Evolutionary conservation across 2,888 invertebrate species (phyloP), one percentile per base, ranked within the genome.

Genomic region (Conops quadrifasciatus): DNA sequence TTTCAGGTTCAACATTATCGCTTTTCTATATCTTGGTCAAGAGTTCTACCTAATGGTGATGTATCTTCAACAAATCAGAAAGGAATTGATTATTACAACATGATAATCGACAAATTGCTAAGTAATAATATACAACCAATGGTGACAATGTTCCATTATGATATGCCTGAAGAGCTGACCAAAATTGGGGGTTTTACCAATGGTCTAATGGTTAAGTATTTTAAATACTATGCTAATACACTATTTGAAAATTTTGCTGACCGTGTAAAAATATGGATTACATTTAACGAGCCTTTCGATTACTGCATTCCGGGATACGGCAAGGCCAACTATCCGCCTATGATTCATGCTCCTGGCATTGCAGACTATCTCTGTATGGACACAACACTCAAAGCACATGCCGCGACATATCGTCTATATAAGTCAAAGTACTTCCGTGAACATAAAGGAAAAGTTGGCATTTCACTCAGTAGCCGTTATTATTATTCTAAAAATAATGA

Each of bases 81-180:
- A 1, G 93, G 91, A 2, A 84, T 90, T 16, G 81, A 87, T 36
- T 91, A 92, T 81, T 93, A 93, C 82, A 89, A 90, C 75, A 86
- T 88, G 73, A 83, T 91, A 7, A 90, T 92, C 68, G 82, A 91
- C 77, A 89, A 88, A 79, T 87, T 93, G 74, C 73, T 90, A 0
- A 87, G 86, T 47, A 89, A 88, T 75, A 88, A 88, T 58, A 91
- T 93, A 70, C 81, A 85, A 64, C 92, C 92, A 0, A 83, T 90
- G 81, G 85, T 91, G 78, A 88, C 89, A 0, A 80, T 90, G 45
- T 88, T 87, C 76, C 89, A 89, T 72, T 88, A 88, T 87, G 89
- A 89, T 77, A 78, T 89, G 53, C 89, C 89, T 0, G 86, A 87
- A 70, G 84, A 85, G 58, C 80, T 91, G 0, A 89, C 89, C 75